Evolutionary conservation across 2,113 vertebrate genomes (phyloP).

Genomic region (Orthochromis indermauri): DNA sequence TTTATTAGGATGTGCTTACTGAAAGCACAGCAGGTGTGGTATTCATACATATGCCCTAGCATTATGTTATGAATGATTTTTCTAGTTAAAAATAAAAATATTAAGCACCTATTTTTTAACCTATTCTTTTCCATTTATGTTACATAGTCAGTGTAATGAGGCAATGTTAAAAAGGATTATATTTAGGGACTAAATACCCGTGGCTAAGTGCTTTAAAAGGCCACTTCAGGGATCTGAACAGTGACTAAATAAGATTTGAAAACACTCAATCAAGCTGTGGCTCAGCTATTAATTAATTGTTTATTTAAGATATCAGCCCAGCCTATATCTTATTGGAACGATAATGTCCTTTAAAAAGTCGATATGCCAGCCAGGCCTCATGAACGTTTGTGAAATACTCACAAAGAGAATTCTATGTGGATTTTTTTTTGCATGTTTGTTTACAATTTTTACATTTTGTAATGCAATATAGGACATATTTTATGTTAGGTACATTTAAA

Average conservation of each 20-base stretch:
- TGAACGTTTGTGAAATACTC: neutral
- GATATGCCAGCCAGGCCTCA: rapidly evolving
- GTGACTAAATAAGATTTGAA: neutral
- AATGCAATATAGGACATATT: neutral
- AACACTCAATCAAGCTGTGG: neutral
- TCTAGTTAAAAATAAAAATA: neutral
- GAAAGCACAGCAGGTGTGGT: neutral
- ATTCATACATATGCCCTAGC: neutral
- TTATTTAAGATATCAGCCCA: neutral
- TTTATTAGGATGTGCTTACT: neutral
- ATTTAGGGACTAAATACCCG: neutral
- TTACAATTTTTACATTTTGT: neutral
- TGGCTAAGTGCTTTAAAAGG: neutral
- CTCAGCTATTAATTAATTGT: neutral
- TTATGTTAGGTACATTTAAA: neutral
- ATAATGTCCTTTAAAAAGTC: neutral
- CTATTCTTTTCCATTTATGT: neutral
- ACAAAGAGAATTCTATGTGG: neutral
- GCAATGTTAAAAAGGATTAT: neutral
- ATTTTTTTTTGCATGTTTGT: neutral
- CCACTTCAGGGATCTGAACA: neutral
- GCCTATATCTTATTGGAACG: neutral
- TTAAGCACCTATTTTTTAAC: rapidly evolving
- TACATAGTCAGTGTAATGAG: neutral
- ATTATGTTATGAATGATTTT: neutral